Evolutionary conservation across 1,140 invertebrate species (phyloP), one percentile per base, ranked within the genome.

Genomic region (Drosophila ananassae): DNA sequence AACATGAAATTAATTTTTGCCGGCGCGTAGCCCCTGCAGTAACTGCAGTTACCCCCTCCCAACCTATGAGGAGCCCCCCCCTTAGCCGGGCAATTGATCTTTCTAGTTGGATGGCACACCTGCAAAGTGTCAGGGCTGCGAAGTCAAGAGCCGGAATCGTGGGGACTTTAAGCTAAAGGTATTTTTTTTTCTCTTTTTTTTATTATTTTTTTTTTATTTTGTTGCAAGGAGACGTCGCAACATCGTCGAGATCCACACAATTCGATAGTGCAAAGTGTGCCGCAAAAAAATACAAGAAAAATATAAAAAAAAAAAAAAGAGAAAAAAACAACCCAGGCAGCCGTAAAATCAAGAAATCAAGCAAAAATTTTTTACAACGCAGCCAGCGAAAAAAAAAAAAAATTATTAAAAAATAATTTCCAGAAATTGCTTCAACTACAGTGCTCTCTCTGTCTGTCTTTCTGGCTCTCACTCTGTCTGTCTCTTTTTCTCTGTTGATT

Each of bases 221-320:
- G 39, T 44, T 17, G 44, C 17, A 41, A 58, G 67, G 67, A 67
- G 64, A 61, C 66, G 64, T 64, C 62, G 74, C 54, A 67, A 25
- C 41, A 57, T 51, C 51, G 71, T 47, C 47, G 73, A 80, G 81
- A 87, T 87, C 77, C 64, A 62, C 74, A 81, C 66, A 76, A 61
- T 87, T 82, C 78, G 82, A 87, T 87, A 87, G 82, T 87, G 82
- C 78, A 87, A 87, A 87, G 82, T 87, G 82, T 87, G 82, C 78
- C 82, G 71, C 78, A 67, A 69, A 76, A 28, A 34, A 39, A 28
- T 13, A 6, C 17, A 37, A 41, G 24, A 59, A 57, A 44, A 24
- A 44, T 22, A 55, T 4, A 28, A 4, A 28, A 28, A 44, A 24
- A 51, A 28, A 63, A 32, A 51, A n/a, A 41, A 37, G 60, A 30